phyloP scores from a whole-genome alignment of 2,888 invertebrate genomes.

The Drosophila aldrichi region DNA sequence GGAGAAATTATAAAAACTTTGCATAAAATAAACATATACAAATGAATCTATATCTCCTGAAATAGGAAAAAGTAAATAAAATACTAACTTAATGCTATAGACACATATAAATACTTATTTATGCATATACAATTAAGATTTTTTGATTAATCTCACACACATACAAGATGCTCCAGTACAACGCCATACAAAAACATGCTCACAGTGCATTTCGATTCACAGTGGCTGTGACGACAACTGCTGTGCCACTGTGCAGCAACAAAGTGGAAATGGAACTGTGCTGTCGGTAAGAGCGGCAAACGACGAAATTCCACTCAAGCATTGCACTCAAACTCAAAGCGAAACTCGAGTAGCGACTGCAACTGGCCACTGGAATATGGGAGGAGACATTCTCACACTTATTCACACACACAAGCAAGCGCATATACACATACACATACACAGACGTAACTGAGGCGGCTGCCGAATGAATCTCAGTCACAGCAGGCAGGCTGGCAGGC shows the following conservation, averaged over 20 bases:
- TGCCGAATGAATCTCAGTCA: constrained; percentile 61
- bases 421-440: neutral
- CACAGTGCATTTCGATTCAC: neutral
- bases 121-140: too few relatives aligned
- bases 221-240: constrained; percentile 24
- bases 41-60: too few relatives aligned
- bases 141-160: too few relatives aligned
- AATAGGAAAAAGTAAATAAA: too few relatives aligned
- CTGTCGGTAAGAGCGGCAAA: constrained; percentile 25
- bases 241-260: constrained; percentile 42
- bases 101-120: too few relatives aligned
- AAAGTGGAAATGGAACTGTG: constrained; percentile 54
- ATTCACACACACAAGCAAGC: neutral
- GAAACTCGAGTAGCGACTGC: constrained; percentile 42
- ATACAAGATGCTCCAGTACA: too few relatives aligned
- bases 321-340: constrained; percentile 52
- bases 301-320: constrained; percentile 51
- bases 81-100: too few relatives aligned
- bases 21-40: neutral
- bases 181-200: neutral
- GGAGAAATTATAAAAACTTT: too few relatives aligned
- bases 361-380: constrained; percentile 73
- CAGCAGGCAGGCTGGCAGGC: constrained; percentile 51
- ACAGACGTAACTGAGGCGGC: constrained; percentile 28
- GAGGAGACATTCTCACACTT: constrained; percentile 54